Percentiles rank a stretch among this genome's conserved stretches.
Evolutionary conservation across 2,113 vertebrate species (phyloP).

Genomic region (Phainopepla nitens): DNA sequence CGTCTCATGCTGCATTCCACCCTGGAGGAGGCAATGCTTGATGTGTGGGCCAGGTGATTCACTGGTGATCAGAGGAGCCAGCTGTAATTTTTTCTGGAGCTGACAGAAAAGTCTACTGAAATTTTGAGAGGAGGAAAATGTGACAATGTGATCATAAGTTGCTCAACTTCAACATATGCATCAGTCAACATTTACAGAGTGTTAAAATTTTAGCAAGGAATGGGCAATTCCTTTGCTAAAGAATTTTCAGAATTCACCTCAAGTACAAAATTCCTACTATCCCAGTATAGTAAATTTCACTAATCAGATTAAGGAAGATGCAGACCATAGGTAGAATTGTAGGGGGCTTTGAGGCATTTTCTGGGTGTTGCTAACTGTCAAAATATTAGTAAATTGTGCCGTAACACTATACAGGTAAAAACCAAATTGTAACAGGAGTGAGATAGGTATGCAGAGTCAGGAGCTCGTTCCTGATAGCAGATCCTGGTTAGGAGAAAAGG

Average conservation of each 20-base stretch:
- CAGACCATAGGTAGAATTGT: neutral
- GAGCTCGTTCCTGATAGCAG: neutral
- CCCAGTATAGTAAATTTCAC: neutral
- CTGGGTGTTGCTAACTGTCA: neutral
- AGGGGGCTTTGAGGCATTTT: neutral
- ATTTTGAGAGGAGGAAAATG: neutral
- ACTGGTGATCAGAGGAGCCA: neutral
- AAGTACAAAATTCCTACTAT: neutral
- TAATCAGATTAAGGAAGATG: neutral
- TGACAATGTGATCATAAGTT: neutral
- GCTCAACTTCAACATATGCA: neutral
- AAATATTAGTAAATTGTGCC: neutral
- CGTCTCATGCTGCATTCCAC: neutral
- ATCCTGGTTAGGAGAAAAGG: neutral
- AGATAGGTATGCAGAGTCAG: neutral
- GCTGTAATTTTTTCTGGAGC: neutral
- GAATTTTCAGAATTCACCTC: neutral
- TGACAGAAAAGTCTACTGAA: neutral
- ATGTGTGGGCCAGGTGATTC: slow-evolving; percentile 46
- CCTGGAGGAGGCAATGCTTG: slow-evolving; percentile 15
- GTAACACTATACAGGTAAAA: neutral
- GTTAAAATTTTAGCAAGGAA: neutral
- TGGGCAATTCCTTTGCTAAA: neutral
- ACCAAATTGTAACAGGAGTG: neutral
- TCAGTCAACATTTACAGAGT: neutral